A percentile compares a stretch with the other conserved stretches of the same genome.
Conservation (phyloP, 2,113 vertebrate species). For the Phalacrocorax brasilianus region DNA sequence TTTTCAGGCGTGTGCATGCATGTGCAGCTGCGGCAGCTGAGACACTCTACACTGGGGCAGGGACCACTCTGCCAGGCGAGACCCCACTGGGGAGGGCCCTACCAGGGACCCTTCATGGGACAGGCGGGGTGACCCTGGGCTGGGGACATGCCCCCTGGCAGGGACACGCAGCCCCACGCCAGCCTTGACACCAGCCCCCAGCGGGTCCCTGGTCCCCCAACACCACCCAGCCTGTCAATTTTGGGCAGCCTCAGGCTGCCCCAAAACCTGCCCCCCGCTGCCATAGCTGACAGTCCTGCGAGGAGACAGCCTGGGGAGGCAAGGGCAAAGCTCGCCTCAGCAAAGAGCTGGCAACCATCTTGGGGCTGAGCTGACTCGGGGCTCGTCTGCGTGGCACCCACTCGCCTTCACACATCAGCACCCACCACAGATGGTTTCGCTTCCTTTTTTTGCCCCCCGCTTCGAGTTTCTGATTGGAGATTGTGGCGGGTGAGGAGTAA, state of each 20-base stretch:
- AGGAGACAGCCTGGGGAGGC: not conserved
- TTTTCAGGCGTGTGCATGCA: not conserved
- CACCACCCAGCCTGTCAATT: not conserved
- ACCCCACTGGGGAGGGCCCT: rapidly evolving
- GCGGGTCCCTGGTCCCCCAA: no score
- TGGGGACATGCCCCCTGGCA: not conserved
- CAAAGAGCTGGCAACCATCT: not conserved
- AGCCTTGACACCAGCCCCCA: not conserved
- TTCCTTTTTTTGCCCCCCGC: not conserved
- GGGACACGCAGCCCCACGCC: not conserved
- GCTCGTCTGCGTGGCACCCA: rapidly evolving
- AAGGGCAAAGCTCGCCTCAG: not conserved
- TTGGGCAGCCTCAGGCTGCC: not conserved
- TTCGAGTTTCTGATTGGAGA: slow-evolving; percentile 14
- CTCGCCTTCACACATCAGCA: slow-evolving; percentile 36
- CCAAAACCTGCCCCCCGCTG: not conserved
- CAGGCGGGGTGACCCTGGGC: not conserved
- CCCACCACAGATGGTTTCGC: not conserved
- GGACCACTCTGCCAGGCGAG: not conserved
- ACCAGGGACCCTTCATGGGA: not conserved
- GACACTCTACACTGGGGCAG: not conserved
- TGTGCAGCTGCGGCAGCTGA: not conserved
- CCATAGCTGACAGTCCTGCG: rapidly evolving
- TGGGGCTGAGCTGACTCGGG: rapidly evolving
- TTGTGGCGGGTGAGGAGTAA: not conserved